Evolutionary conservation across 1,140 invertebrate species (phyloP), one percentile per base, ranked within the genome.

Genomic region (Monochamus saltuarius): DNA sequence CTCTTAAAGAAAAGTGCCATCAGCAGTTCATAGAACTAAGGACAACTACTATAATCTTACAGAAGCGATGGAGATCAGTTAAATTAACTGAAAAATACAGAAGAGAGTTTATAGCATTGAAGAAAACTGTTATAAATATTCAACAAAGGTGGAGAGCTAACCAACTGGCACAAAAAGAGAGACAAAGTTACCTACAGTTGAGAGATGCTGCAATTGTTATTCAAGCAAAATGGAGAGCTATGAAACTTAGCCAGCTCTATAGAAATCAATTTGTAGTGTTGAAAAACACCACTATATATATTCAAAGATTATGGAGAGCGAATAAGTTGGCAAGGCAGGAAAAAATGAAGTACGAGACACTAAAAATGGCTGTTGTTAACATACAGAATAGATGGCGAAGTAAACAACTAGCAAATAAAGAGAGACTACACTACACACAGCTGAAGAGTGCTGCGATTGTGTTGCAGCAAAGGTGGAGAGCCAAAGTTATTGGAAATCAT

Each of bases 181-280:
- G 73, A n/a, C 34, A 51, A 22, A 16, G 68, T 14, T 82, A 73
- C 62, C 13, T 74, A 17, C n/a, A 13, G 19, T 61, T 79, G 7
- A 75, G 72, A 59, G 62, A 69, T 3, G 72, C 78, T 8, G 74
- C 72, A 14, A 65, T 75, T 10, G 43, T 61, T 1, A 73, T 87
- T 37, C 84, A 87, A 69, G 70, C 38, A 2, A 74, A 74, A 63
- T 80, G 76, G 59, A 78, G 72, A 70, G 69, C 75, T 10, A 68
- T 72, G 29, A 68, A 70, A 46, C 13, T 64, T 2, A 75, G 69
- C 7, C 70, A 73, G 51, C 35, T 77, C 1, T 8, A 64, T 16
- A 35, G 62, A 61, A 17, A 38, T 10, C 9, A 58, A 4, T 68
- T 54, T 34, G 66, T 71, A 4, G 66, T 59, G 43, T 8, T 63